Evolutionary conservation across 35 echinoderm and acorn worm species (phyloP).

Genomic region (Antedon bifida): DNA sequence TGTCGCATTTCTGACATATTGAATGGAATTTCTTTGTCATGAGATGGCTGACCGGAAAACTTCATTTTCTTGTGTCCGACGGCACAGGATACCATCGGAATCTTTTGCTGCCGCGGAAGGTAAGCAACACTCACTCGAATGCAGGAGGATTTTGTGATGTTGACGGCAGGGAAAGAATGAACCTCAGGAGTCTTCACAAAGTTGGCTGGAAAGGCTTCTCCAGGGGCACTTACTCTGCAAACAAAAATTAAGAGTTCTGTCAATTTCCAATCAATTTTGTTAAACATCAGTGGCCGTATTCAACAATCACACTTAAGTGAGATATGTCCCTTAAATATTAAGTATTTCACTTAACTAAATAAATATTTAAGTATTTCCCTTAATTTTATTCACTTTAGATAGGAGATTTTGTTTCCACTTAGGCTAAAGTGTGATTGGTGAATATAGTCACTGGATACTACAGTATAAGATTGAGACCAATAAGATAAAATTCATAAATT

Average conservation of each 20-base stretch:
- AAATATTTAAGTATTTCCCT: too few species aligned
- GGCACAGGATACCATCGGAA: conserved; percentile 42
- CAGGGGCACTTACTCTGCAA: conserved; percentile 80
- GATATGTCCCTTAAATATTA: too few species aligned
- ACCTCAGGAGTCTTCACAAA: conserved; percentile 46
- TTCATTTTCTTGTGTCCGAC: conserved; percentile 23
- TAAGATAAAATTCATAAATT: too few species aligned
- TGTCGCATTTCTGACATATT: background rate
- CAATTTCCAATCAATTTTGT: too few species aligned
- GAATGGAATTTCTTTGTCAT: background rate
- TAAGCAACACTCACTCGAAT: conserved; percentile 69
- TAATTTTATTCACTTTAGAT: too few species aligned
- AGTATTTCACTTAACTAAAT: too few species aligned
- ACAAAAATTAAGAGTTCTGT: background rate
- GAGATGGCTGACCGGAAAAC: background rate
- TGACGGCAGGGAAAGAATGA: conserved; percentile 79
- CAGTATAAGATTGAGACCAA: too few species aligned
- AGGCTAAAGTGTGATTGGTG: too few species aligned
- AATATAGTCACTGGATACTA: too few species aligned
- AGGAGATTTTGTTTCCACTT: too few species aligned
- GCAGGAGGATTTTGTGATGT: conserved; percentile 58
- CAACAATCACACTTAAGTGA: too few species aligned
- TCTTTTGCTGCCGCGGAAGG: conserved; percentile 47
- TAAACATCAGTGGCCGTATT: too few species aligned
- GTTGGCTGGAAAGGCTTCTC: conserved; percentile 70